Evolutionary conservation across 2,797 vertebrate species (phyloP), one percentile per base, ranked within the genome.

Genomic region (Pseudochromis fuscus): DNA sequence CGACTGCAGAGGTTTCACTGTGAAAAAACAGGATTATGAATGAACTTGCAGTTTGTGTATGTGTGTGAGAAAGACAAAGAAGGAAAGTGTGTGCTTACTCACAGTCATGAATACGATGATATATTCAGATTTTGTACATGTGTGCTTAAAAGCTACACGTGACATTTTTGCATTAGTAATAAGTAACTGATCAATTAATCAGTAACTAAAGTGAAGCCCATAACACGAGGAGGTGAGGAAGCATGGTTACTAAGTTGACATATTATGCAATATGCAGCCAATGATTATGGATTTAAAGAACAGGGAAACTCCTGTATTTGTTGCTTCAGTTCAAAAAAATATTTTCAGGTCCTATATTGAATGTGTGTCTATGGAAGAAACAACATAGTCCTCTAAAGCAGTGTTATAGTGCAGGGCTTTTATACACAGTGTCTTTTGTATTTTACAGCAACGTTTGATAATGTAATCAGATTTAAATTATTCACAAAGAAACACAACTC

Each of bases 11-110:
- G 70, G 58, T 62, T 67, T 77, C 37, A 61, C 71, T 69, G 18
- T 40, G 61, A 53, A 71, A n/a, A 85, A 84, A 3, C 69, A 81
- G 62, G 77, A 71, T 84, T 85, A 81, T 81, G 70, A 84, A 83
- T 73, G 65, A 77, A 52, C 58, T 5, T 27, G 55, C 35, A 42
- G 19, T 58, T 38, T 25, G 23, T 66, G 44, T 72, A 56, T 57
- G 1, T 69, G 30, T 0, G 6, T 42, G 10, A 11, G 5, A 21
- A 42, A 44, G 25, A 60, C 48, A 33, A 31, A 42, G 10, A 35
- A 0, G 49, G 33, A 62, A 19, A 23, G 44, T 50, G 28, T 44
- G 28, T 23, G 44, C 16, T 16, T 25, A 12, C 4, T 23, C 28
- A 28, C 21, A 23, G 13, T 30, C 40, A 19, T 65, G 46, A 66